phyloP scores from a whole-genome alignment of 2,797 vertebrate genomes.

The Stomatorhinus walkeri region DNA sequence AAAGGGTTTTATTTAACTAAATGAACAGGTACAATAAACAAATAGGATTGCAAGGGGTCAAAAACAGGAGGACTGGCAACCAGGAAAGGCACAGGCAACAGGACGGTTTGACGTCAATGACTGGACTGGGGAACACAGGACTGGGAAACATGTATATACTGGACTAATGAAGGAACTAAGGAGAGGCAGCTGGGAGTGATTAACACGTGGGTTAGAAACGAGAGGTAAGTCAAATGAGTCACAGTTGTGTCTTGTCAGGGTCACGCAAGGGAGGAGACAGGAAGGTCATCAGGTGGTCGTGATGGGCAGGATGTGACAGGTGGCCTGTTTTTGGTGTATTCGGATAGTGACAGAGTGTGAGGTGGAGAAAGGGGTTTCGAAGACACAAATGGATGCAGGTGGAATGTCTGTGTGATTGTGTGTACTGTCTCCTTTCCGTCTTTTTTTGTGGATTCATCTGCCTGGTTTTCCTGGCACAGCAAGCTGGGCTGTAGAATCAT shows the following conservation, averaged over 20 bases:
- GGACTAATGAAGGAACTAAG: not conserved
- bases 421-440: not conserved
- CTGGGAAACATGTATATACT: not conserved
- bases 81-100: not conserved
- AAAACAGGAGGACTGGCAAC: not conserved
- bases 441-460: not conserved
- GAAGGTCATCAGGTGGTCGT: not conserved
- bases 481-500: not conserved
- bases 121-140: not conserved
- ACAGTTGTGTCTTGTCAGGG: not conserved
- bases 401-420: not conserved
- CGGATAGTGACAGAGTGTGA: not conserved
- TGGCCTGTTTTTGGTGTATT: not conserved
- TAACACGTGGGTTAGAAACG: not conserved
- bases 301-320: not conserved
- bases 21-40: not conserved
- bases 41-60: not conserved
- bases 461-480: not conserved
- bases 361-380: not conserved
- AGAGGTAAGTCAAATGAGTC: not conserved
- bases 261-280: not conserved
- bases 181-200: not conserved
- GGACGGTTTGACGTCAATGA: not conserved
- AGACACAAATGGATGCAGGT: not conserved
- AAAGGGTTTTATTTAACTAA: not conserved